A percentile compares a stretch with the other conserved stretches of the same genome.
Conservation (phyloP, 2,888 invertebrate genomes). For the Beris chalybata region DNA sequence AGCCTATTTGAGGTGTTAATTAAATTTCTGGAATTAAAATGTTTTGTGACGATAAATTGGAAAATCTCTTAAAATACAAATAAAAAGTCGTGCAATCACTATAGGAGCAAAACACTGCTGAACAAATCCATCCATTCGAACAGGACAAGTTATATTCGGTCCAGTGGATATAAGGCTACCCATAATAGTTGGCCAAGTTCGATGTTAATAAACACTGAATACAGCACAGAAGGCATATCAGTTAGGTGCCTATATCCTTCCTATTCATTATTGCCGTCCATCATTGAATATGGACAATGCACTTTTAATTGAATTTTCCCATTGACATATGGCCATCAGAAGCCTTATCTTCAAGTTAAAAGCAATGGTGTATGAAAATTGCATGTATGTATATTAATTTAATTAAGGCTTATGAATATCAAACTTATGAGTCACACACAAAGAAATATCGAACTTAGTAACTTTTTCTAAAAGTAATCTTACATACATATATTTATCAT, state of each 20-base stretch:
- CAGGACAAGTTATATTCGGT: conserved; percentile 9
- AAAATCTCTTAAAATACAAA: conserved; percentile 48
- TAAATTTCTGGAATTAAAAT: conserved; percentile 57
- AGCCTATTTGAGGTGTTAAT: conserved; percentile 49
- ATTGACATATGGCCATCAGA: conserved; percentile 30
- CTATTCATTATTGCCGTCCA: conserved; percentile 37
- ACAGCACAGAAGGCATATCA: conserved; percentile 12
- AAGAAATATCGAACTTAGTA: no score
- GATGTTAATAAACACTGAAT: conserved; percentile 21
- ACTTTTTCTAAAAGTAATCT: no score
- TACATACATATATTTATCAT: no score
- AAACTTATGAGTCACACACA: no score
- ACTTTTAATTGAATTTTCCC: conserved; percentile 43
- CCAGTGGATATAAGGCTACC: conserved; percentile 16
- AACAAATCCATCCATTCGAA: neutral
- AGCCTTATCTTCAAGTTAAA: conserved; percentile 29
- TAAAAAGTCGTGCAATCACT: conserved; percentile 8
- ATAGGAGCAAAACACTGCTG: no score
- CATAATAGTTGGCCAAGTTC: conserved; percentile 23
- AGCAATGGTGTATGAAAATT: conserved; percentile 11
- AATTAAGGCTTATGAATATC: no score
- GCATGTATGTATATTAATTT: no score
- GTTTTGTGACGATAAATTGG: conserved; percentile 57
- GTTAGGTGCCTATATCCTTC: conserved; percentile 24
- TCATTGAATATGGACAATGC: conserved; percentile 43